A percentile compares a stretch with the other conserved stretches of the same genome.
These are phyloP conservation scores for Catostylus mosaicus DNA, from an alignment of 30 jellyfish, hydroid and myxozoan genomes.

Conservation along the genomic window DNA sequence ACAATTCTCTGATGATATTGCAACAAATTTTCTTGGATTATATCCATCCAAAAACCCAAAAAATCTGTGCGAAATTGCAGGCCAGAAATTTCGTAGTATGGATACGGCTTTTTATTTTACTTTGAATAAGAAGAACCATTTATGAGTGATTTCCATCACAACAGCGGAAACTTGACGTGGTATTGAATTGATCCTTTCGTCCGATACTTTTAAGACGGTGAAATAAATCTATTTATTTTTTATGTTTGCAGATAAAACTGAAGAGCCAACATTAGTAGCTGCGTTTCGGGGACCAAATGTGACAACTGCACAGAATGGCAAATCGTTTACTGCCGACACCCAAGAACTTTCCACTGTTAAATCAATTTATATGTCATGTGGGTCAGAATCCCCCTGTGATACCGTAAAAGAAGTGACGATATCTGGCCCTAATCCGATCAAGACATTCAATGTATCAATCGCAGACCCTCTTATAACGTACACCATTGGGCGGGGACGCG, in stretches of 20 bases:
- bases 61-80: too few relatives aligned
- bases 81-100: too few relatives aligned
- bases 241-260: constrained; percentile 48
- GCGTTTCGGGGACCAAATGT: constrained; percentile 71
- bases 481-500: constrained; percentile 74
- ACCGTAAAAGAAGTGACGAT: constrained; percentile 4
- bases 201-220: too few relatives aligned
- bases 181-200: too few relatives aligned
- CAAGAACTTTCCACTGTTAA: constrained; percentile 39
- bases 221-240: not conserved
- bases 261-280: constrained; percentile 40
- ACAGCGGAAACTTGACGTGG: too few relatives aligned
- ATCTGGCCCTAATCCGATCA: not conserved
- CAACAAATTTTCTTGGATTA: too few relatives aligned
- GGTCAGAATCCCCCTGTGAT: not conserved
- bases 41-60: too few relatives aligned
- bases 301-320: constrained; percentile 53
- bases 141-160: too few relatives aligned
- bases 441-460: constrained; percentile 1
- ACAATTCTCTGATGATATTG: too few relatives aligned
- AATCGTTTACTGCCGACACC: constrained; percentile 32
- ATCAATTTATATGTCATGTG: constrained; percentile 25
- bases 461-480: constrained; percentile 63
- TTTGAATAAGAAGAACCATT: too few relatives aligned
- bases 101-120: too few relatives aligned